Evolutionary conservation across 2,113 vertebrate genomes (phyloP).

Genomic region (Cyprinodon variegatus): DNA sequence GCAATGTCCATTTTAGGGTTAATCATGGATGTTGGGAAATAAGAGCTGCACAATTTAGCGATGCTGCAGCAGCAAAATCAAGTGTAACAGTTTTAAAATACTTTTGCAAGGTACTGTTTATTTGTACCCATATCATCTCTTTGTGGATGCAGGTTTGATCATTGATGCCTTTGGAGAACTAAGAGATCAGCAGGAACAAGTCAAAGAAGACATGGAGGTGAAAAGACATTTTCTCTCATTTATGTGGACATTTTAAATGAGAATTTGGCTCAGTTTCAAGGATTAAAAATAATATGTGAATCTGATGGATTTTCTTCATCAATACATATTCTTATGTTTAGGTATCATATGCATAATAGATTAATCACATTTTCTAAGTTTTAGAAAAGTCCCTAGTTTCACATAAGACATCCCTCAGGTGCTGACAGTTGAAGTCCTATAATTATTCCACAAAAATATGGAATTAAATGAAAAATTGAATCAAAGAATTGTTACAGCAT

Average conservation of each 20-base stretch:
- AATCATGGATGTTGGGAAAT: too few relatives aligned
- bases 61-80: too few relatives aligned
- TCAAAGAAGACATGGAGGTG: slow-evolving; percentile 99
- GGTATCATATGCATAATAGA: neutral
- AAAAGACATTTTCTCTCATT: slow-evolving; percentile 30
- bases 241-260: neutral
- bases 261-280: neutral
- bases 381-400: neutral
- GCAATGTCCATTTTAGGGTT: too few relatives aligned
- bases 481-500: too few relatives aligned
- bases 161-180: slow-evolving; percentile 98
- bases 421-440: too few relatives aligned
- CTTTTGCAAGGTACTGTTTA: neutral
- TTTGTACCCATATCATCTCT: slow-evolving; percentile 5
- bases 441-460: too few relatives aligned
- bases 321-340: neutral
- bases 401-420: neutral
- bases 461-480: neutral
- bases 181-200: slow-evolving; percentile 98
- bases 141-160: slow-evolving; percentile 87
- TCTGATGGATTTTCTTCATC: neutral
- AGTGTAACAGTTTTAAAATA: neutral
- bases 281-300: neutral
- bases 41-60: too few relatives aligned
- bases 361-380: slow-evolving; percentile 6